A percentile compares a stretch with the other conserved stretches of the same genome.
Conservation (phyloP, 2,888 invertebrate genomes). For the Microctonus hyperodae region DNA sequence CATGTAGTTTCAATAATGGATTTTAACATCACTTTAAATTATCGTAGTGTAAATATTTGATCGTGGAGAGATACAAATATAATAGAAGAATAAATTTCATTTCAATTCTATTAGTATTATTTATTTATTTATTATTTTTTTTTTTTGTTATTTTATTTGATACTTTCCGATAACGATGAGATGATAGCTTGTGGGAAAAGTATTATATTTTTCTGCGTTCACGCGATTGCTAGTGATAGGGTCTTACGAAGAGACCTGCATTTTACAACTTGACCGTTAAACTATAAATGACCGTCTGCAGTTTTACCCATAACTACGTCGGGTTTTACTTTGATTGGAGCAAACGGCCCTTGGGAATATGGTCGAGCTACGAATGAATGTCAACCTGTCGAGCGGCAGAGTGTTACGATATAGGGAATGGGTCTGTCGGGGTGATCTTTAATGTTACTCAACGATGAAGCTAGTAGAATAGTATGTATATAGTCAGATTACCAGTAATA, state of each 20-base stretch:
- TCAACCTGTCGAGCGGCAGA: constrained; percentile 33
- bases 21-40: neutral
- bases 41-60: no score
- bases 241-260: constrained; percentile 48
- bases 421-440: constrained; percentile 27
- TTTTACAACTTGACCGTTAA: constrained; percentile 59
- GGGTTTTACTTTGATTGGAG: constrained; percentile 62
- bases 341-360: constrained; percentile 57
- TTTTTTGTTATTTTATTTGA: no score
- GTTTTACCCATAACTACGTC: constrained; percentile 56
- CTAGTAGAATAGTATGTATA: constrained; percentile 9
- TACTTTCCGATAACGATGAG: no score
- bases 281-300: constrained; percentile 59
- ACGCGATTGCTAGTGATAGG: constrained; percentile 15
- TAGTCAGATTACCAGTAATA: neutral
- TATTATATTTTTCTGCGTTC: neutral
- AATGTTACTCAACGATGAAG: constrained; percentile 18
- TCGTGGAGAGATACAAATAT: no score
- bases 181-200: neutral
- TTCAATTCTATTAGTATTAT: no score
- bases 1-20: no score
- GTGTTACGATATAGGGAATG: constrained; percentile 40
- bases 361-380: constrained; percentile 32
- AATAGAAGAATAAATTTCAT: no score
- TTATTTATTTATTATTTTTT: no score